phyloP scores from a whole-genome alignment of 1,140 invertebrate genomes.

The Zaprionus vittiger region DNA sequence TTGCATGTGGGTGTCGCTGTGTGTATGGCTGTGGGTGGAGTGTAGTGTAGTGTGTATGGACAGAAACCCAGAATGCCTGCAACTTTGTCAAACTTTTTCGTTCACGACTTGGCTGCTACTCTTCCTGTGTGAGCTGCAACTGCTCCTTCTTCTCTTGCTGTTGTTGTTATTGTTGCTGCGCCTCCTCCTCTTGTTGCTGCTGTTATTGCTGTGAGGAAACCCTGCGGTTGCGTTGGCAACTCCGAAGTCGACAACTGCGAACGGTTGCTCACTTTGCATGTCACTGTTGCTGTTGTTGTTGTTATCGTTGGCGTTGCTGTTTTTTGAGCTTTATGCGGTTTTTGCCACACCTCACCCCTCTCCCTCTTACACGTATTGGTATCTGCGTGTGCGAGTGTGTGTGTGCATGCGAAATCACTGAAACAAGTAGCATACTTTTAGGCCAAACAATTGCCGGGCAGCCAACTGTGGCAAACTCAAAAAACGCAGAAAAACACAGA shows the following conservation, averaged over 20 bases:
- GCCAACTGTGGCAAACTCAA: constrained; percentile 50
- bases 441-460: constrained; percentile 70
- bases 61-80: constrained; percentile 38
- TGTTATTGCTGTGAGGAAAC: constrained; percentile 24
- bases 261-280: constrained; percentile 62
- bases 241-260: constrained; percentile 38
- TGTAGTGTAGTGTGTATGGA: constrained; percentile 18
- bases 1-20: constrained; percentile 1
- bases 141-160: constrained; percentile 30
- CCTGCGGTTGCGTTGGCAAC: constrained; percentile 47
- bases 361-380: constrained; percentile 17
- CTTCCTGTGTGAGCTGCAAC: constrained; percentile 19
- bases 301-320: constrained; percentile 23
- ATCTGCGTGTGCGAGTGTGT: constrained; percentile 30
- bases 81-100: constrained; percentile 66
- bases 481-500: constrained; percentile 39
- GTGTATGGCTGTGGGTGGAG: constrained; percentile 15
- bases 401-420: constrained; percentile 55
- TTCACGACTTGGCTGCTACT: constrained; percentile 33
- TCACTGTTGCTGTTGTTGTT: constrained; percentile 34
- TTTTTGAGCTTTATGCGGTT: constrained; percentile 62
- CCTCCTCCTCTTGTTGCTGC: constrained; percentile 32
- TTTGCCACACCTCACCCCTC: constrained; percentile 21
- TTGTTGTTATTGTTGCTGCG: constrained; percentile 32
- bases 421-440: constrained; percentile 73